Conservation (phyloP, 64 coral and sea anemone species). For the Orbicella faveolata region DNA sequence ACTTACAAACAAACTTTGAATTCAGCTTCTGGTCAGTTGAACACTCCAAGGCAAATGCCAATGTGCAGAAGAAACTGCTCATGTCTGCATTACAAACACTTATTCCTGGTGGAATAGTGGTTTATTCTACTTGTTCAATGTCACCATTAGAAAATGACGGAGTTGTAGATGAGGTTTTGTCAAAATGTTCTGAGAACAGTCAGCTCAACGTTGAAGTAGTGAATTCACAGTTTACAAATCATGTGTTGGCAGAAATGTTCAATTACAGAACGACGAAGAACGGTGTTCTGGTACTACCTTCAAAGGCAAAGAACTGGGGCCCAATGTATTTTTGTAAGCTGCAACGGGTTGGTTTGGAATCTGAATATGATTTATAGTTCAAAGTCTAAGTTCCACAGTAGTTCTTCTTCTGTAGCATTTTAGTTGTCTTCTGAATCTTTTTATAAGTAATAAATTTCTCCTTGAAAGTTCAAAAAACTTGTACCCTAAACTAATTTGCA, state of each 20-base stretch:
- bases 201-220: conserved; percentile 6
- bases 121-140: conserved; percentile 57
- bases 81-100: conserved; percentile 41
- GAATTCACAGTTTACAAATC: background rate
- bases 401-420: too few species aligned
- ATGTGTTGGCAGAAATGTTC: conserved; percentile 29
- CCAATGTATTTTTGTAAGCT: conserved; percentile 56
- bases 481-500: too few species aligned
- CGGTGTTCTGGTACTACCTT: conserved; percentile 37
- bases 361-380: background rate
- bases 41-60: conserved; percentile 28
- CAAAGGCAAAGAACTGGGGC: conserved; percentile 31
- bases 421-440: too few species aligned
- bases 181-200: background rate
- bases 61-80: conserved; percentile 38
- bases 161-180: conserved; percentile 40
- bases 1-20: conserved; percentile 49
- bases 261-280: conserved; percentile 7
- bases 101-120: conserved; percentile 19
- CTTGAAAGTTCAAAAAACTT: too few species aligned
- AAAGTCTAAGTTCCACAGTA: too few species aligned
- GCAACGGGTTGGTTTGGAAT: conserved; percentile 9
- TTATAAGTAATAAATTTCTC: too few species aligned
- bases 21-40: conserved; percentile 64
- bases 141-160: conserved; percentile 50